Conservation (phyloP, 1,140 invertebrate species). For the Agraylea sexmaculata region DNA sequence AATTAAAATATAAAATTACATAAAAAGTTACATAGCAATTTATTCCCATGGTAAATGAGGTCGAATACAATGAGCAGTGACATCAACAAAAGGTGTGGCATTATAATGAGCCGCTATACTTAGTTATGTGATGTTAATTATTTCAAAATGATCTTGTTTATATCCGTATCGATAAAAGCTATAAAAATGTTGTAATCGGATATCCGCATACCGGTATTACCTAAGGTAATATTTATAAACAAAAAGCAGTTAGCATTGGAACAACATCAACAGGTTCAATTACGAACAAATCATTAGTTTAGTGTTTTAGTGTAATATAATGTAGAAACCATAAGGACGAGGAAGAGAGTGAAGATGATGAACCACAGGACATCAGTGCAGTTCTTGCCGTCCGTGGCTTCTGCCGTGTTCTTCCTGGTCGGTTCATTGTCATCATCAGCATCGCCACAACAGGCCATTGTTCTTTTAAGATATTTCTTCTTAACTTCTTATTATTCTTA, state of each 20-base stretch:
- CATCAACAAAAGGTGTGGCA: too few species aligned
- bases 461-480: too few species aligned
- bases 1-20: conserved; percentile 22
- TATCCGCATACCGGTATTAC: conserved; percentile 2
- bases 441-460: conserved; percentile 9
- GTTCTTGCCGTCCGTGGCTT: conserved; percentile 32
- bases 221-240: conserved; percentile 1
- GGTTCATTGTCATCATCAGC: conserved; percentile 2
- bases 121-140: too few species aligned
- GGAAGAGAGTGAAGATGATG: conserved; percentile 71
- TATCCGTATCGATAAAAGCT: too few species aligned
- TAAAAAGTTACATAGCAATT: conserved; percentile 21
- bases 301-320: conserved; percentile 9
- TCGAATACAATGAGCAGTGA: too few species aligned
- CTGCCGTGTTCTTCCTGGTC: neutral
- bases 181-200: conserved; percentile 3
- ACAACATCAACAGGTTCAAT: conserved; percentile 1
- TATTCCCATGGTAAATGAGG: conserved; percentile 14
- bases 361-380: conserved; percentile 84
- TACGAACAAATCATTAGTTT: neutral
- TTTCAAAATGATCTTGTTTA: too few species aligned
- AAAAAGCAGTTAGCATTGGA: neutral
- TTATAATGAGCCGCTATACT: too few species aligned
- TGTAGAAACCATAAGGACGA: conserved; percentile 72
- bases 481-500: too few species aligned